phyloP scores from a whole-genome alignment of 2,888 invertebrate genomes.

The Aproaerema taeniolella region DNA sequence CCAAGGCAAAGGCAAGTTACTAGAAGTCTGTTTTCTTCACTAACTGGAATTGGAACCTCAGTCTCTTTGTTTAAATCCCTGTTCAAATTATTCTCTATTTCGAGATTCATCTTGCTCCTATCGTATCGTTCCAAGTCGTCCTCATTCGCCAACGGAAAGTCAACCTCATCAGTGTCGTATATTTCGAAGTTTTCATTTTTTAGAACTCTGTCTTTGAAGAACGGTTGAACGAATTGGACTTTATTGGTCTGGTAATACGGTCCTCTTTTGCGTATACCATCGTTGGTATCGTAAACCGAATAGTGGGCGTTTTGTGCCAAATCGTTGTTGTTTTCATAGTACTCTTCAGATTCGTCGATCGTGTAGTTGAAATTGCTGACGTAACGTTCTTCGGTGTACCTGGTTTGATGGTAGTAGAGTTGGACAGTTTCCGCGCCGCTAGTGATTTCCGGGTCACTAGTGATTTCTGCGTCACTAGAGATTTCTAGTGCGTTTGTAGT shows the following conservation, averaged over 20 bases:
- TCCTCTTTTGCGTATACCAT: slow-evolving; percentile 65
- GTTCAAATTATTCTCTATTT: slow-evolving; percentile 62
- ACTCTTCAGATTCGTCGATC: slow-evolving; percentile 63
- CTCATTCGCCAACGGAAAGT: slow-evolving; percentile 42
- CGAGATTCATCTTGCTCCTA: slow-evolving; percentile 65
- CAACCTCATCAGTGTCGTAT: slow-evolving; percentile 66
- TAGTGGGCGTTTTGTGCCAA: slow-evolving; percentile 31
- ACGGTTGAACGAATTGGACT: slow-evolving; percentile 64
- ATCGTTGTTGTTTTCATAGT: slow-evolving; percentile 53
- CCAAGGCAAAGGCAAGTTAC: slow-evolving; percentile 78
- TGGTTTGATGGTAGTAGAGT: slow-evolving; percentile 43
- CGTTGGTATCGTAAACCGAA: slow-evolving; percentile 46
- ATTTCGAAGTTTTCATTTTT: slow-evolving; percentile 57
- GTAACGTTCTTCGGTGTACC: slow-evolving; percentile 54
- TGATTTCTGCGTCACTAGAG: slow-evolving; percentile 40
- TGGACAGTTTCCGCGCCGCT: slow-evolving; percentile 37
- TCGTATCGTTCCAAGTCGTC: slow-evolving; percentile 50
- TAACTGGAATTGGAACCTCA: slow-evolving; percentile 34
- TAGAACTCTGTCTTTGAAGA: slow-evolving; percentile 49
- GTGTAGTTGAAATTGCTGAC: slow-evolving; percentile 56
- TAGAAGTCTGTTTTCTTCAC: slow-evolving; percentile 48
- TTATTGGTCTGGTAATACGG: slow-evolving; percentile 58
- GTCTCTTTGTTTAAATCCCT: slow-evolving; percentile 34
- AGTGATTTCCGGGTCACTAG: slow-evolving; percentile 37
- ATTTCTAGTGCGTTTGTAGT: slow-evolving; percentile 18